Conservation (phyloP, 2,888 invertebrate species). For the Diadegma fenestrale region DNA sequence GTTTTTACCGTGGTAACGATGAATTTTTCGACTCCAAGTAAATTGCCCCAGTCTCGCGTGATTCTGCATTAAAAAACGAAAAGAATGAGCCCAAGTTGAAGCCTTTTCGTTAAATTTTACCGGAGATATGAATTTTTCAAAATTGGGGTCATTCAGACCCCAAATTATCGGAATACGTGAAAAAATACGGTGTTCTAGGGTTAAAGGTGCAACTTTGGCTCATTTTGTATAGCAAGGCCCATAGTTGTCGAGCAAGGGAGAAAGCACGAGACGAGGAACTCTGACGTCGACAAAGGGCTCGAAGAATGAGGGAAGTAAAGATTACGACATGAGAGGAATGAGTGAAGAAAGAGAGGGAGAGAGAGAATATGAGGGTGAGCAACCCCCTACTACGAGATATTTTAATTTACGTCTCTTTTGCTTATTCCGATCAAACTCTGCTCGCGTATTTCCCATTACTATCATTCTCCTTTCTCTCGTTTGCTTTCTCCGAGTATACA, state of each 20-base stretch:
- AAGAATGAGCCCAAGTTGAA: no score
- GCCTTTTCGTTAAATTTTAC: no score
- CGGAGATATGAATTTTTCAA: no score
- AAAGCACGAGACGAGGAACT: constrained; percentile 43
- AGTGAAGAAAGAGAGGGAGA: constrained; percentile 41
- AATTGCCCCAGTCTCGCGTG: no score
- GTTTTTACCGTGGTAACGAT: no score
- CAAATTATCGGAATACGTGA: no score
- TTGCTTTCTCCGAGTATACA: constrained; percentile 60
- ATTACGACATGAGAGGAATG: constrained; percentile 50
- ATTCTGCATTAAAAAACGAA: no score
- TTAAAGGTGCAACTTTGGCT: no score
- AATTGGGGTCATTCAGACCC: no score
- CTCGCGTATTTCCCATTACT: constrained; percentile 63
- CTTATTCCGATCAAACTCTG: constrained; percentile 77
- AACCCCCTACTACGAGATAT: constrained; percentile 75
- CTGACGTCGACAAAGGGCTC: constrained; percentile 36
- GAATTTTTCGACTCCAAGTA: no score
- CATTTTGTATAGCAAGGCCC: background rate
- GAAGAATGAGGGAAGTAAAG: constrained; percentile 58
- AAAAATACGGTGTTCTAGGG: no score
- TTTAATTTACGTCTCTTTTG: constrained; percentile 80
- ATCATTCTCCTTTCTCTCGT: constrained; percentile 55
- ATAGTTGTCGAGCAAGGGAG: constrained; percentile 9
- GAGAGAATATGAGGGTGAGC: constrained; percentile 59